Percentiles rank a stretch among this genome's conserved stretches.
Evolutionary conservation across 1,140 invertebrate genomes (phyloP).

Genomic region (Drosophila burlai): DNA sequence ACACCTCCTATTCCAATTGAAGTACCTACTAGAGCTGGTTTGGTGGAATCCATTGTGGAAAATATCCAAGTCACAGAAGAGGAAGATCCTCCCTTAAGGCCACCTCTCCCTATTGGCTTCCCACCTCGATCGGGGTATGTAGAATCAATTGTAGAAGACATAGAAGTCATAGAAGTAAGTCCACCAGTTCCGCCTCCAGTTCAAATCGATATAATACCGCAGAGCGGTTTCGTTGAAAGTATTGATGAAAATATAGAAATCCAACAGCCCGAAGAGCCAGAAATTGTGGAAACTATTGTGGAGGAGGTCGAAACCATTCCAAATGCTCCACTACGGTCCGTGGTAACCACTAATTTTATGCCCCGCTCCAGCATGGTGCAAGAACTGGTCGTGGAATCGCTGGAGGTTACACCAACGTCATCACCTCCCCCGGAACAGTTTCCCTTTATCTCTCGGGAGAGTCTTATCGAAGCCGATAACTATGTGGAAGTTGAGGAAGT

Average conservation of each 20-base stretch:
- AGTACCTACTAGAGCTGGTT: neutral
- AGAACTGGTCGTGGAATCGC: conserved; percentile 32
- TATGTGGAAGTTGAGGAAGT: conserved; percentile 33
- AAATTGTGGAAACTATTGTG: conserved; percentile 6
- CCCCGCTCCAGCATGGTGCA: conserved; percentile 26
- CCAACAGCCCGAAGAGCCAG: neutral
- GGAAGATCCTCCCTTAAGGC: neutral
- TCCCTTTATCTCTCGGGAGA: conserved; percentile 30
- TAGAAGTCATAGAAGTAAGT: conserved; percentile 11
- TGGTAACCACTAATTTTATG: conserved; percentile 6
- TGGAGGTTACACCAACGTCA: conserved; percentile 37
- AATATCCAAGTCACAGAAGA: conserved; percentile 17
- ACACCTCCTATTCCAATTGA: neutral
- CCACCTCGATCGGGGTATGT: conserved; percentile 17
- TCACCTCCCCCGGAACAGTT: conserved; percentile 30
- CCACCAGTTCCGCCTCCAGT: neutral
- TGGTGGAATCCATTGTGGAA: conserved; percentile 27
- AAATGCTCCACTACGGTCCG: neutral
- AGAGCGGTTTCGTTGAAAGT: conserved; percentile 7
- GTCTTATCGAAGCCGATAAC: conserved; percentile 16
- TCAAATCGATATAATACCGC: conserved; percentile 9
- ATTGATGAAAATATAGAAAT: conserved; percentile 26
- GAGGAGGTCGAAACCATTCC: conserved; percentile 5
- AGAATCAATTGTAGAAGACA: conserved; percentile 28
- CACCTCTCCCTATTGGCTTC: conserved; percentile 9